These are phyloP conservation scores for Falcaria lacertinaria DNA, from an alignment of 2,888 invertebrate genomes.

Conservation along the genomic window DNA sequence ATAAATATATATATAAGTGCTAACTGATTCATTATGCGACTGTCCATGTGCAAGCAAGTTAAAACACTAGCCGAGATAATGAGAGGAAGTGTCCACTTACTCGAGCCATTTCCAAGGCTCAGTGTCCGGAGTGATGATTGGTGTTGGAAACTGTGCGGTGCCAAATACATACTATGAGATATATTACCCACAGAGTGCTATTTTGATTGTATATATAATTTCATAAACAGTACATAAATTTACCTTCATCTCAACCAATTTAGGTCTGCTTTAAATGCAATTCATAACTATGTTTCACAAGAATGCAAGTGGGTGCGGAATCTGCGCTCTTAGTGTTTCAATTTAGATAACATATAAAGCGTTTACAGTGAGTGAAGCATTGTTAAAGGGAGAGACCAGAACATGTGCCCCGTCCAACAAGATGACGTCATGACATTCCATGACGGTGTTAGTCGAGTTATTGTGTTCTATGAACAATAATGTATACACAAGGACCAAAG, in stretches of 20 bases:
- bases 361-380: conserved; percentile 26
- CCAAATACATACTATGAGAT: conserved; percentile 52
- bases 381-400: conserved; percentile 19
- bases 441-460: conserved; percentile 13
- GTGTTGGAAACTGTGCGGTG: conserved; percentile 89
- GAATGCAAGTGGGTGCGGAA: not conserved
- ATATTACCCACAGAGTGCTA: conserved; percentile 12
- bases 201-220: conserved; percentile 2
- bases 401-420: conserved; percentile 20
- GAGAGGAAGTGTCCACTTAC: conserved; percentile 78
- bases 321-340: conserved; percentile 1
- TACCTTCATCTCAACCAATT: conserved; percentile 22
- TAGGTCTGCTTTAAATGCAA: conserved; percentile 22
- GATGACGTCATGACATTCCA: conserved; percentile 11
- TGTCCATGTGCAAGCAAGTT: conserved; percentile 20
- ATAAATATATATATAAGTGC: too few species aligned
- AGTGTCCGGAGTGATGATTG: conserved; percentile 92
- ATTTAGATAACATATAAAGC: conserved; percentile 25
- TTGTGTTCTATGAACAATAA: not conserved
- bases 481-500: not conserved
- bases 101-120: conserved; percentile 95
- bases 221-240: conserved; percentile 6
- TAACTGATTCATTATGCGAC: too few species aligned
- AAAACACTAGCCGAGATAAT: conserved; percentile 23
- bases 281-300: conserved; percentile 8